Evolutionary conservation across 2,888 invertebrate genomes (phyloP), one percentile per base, ranked within the genome.

Genomic region (Smittia sp.): DNA sequence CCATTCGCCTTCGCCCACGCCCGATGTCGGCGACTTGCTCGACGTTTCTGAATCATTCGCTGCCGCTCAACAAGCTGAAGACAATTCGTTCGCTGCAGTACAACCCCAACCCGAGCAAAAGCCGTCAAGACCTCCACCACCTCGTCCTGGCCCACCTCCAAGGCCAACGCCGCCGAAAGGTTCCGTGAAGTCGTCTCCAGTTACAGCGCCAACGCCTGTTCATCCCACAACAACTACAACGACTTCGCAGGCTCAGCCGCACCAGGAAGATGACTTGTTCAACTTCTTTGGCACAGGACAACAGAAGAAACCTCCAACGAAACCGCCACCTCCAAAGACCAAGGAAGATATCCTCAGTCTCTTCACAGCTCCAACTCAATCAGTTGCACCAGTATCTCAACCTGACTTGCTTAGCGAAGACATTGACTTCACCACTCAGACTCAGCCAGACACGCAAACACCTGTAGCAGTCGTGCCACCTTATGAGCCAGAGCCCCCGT

Each of bases 1-100:
- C 9, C 92, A 93, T 79, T 92, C 93, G 0, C 93, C 94, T 0
- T 92, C 93, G 78, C 94, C 93, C 1, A 93, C 93, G 0, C 92
- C 89, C 0, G 89, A 89, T 76, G 84, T 84, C 0, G 88, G 86
- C 6, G 89, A 89, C 80, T 81, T 89, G 11, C 83, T 89, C 25
- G 88, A 91, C 82, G 85, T 90, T 75, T 82, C 86, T 11, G 86
- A 85, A 74, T 76, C 75, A 7, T 54, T 54, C 13, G 73, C 65
- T 25, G 20, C 39, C 11, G 24, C 63, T n/a, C 24, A 41, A 3
- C 80, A 80, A 25, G 15, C 24, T 18, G 65, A 58, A 52, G 20
- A 25, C 11, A 62, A 66, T 32, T 18, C 11, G 7, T 15, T 77
- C 75, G 24, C 65, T 24, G 9, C 25, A 58, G 20, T 66, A 74